Evolutionary conservation across 2,797 vertebrate genomes (phyloP), one percentile per base, ranked within the genome.

Genomic region (Bovichtus variegatus): DNA sequence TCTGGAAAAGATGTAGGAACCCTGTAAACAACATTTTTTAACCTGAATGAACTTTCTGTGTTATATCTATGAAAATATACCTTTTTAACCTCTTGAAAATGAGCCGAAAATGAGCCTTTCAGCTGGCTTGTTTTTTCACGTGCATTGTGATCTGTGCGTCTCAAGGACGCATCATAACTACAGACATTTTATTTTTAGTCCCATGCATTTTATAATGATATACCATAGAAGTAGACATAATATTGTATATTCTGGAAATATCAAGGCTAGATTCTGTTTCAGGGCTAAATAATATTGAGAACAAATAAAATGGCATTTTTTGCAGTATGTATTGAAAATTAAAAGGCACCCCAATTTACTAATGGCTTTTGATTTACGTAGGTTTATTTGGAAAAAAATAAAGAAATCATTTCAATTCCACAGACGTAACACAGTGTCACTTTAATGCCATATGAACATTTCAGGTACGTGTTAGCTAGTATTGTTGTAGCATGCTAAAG

Each of bases 41-140:
- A 23, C 15, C 13, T 11, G 34, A 47, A 16, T 31, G 3, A 53
- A 29, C 5, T 29, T 7, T 53, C 0, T 25, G 2, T 49, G 16
- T 25, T 11, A 25, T 1, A 57, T 57, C 49, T 58, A 36, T 66
- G 1, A 57, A 53, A 72, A 38, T 15, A 12, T 38, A 10, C 27
- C 9, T n/a, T n/a, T 2, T 21, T 76, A 18, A 77, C 38, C 34
- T 66, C 49, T 76, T 47, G 9, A 6, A 49, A 19, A n/a, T n/a
- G n/a, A n/a, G n/a, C n/a, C 12, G 41, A 41, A 36, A 23, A 16
- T 50, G 3, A 31, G 27, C 15, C 60, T 40, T 41, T 55, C 38
- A 60, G 9, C n/a, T 36, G 15, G n/a, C n/a, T n/a, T n/a, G n/a
- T 66, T 38, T 60, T 46, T 13, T 41, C 36, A 43, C 13, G 27